A percentile compares a stretch with the other conserved stretches of the same genome.
phyloP scores from a whole-genome alignment of 2,113 vertebrate genomes.

The Sinocyclocheilus grahami region DNA sequence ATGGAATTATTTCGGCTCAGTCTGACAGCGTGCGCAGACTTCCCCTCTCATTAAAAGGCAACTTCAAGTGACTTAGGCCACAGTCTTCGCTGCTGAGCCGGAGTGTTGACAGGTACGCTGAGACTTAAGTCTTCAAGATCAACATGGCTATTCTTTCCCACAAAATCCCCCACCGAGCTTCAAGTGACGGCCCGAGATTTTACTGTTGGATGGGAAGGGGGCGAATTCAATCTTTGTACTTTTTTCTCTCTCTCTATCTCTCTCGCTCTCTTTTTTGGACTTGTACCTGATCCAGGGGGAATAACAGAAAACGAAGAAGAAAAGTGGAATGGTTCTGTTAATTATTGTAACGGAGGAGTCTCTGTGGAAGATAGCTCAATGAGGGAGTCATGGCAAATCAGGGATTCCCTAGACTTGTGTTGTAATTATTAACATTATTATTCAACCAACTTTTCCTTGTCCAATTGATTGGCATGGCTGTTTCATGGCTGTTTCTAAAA shows the following conservation, averaged over 20 bases:
- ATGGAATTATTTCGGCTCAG: slow-evolving; percentile 73
- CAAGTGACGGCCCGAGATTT: slow-evolving; percentile 50
- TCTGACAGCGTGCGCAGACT: slow-evolving; percentile 65
- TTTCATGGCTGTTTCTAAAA: slow-evolving; percentile 65
- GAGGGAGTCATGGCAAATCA: slow-evolving; percentile 65
- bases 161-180: slow-evolving; percentile 68
- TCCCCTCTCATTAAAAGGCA: slow-evolving; percentile 66
- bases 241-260: not conserved
- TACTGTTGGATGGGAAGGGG: slow-evolving; percentile 44
- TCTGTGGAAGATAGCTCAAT: slow-evolving; percentile 58
- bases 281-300: slow-evolving; percentile 34
- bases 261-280: not conserved
- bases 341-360: slow-evolving; percentile 56
- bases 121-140: slow-evolving; percentile 75
- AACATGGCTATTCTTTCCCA: slow-evolving; percentile 71
- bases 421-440: slow-evolving; percentile 72
- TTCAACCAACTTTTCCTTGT: slow-evolving; percentile 66
- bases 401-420: slow-evolving; percentile 61
- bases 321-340: slow-evolving; percentile 46
- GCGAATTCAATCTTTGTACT: slow-evolving; percentile 26
- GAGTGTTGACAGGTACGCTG: slow-evolving; percentile 75
- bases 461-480: slow-evolving; percentile 70
- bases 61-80: slow-evolving; percentile 77
- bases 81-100: slow-evolving; percentile 69
- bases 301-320: slow-evolving; percentile 27